Conservation (phyloP, 2,113 vertebrate species). For the Cyrtonyx montezumae region DNA sequence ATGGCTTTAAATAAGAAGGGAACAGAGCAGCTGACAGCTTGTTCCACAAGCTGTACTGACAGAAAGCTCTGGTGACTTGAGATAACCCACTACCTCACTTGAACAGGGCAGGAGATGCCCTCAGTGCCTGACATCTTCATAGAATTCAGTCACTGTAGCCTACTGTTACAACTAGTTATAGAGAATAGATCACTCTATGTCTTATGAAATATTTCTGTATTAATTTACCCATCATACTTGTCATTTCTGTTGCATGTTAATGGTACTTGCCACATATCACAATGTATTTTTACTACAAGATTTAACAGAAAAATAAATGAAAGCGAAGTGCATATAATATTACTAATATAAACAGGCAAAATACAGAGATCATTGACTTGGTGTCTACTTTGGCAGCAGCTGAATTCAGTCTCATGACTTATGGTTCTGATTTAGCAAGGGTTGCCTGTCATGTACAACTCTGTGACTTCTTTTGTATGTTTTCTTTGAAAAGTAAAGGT, state of each 20-base stretch:
- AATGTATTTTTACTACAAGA: neutral
- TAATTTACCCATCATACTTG: neutral
- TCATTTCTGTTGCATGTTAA: neutral
- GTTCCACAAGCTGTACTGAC: neutral
- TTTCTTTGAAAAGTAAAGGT: conserved; percentile 78
- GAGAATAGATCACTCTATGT: neutral
- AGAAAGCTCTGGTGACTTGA: neutral
- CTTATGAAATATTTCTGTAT: neutral
- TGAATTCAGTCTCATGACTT: conserved; percentile 26
- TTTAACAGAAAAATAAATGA: conserved; percentile 46
- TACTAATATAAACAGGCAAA: conserved; percentile 4
- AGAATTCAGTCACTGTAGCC: neutral
- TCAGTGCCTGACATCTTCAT: neutral
- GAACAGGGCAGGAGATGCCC: neutral
- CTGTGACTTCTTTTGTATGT: conserved; percentile 52
- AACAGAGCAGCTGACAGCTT: neutral
- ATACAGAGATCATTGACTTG: neutral
- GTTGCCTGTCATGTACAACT: neutral
- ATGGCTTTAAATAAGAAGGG: neutral
- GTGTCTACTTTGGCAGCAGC: conserved; percentile 20
- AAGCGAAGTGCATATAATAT: conserved; percentile 17
- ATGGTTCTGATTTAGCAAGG: conserved; percentile 37
- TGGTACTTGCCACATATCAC: neutral
- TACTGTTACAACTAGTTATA: neutral
- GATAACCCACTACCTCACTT: neutral